Conservation (phyloP, 1,140 invertebrate genomes). For the Battus philenor region DNA sequence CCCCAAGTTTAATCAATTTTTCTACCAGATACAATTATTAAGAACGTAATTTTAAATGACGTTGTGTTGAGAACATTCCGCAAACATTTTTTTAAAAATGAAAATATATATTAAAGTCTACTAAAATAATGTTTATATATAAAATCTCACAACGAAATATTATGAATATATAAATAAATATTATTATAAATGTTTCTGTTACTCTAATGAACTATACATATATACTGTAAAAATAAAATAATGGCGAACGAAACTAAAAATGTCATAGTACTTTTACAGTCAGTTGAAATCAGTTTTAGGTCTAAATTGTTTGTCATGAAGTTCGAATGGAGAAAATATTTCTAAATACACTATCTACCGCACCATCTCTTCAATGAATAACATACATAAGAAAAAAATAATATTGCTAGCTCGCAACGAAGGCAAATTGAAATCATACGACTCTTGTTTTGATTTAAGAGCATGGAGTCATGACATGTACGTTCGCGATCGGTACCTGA, state of each 20-base stretch:
- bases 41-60: no score
- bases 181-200: no score
- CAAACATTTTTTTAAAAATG: no score
- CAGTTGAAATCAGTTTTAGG: not conserved
- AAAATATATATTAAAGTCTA: no score
- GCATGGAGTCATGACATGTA: conserved; percentile 63
- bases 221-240: not conserved
- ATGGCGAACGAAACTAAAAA: no score
- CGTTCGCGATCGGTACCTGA: conserved; percentile 41
- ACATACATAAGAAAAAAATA: conserved; percentile 18
- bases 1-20: no score
- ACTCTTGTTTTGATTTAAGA: conserved; percentile 52
- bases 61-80: no score
- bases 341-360: conserved; percentile 1
- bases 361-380: conserved; percentile 41
- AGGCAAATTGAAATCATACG: conserved; percentile 60
- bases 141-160: no score
- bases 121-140: no score
- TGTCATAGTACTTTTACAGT: not conserved
- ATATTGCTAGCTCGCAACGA: conserved; percentile 43
- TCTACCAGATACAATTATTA: no score
- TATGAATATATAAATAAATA: no score
- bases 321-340: conserved; percentile 14
- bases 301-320: conserved; percentile 16
- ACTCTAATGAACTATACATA: no score